Conservation (phyloP, 2,113 vertebrate species). For the Channa maculata region DNA sequence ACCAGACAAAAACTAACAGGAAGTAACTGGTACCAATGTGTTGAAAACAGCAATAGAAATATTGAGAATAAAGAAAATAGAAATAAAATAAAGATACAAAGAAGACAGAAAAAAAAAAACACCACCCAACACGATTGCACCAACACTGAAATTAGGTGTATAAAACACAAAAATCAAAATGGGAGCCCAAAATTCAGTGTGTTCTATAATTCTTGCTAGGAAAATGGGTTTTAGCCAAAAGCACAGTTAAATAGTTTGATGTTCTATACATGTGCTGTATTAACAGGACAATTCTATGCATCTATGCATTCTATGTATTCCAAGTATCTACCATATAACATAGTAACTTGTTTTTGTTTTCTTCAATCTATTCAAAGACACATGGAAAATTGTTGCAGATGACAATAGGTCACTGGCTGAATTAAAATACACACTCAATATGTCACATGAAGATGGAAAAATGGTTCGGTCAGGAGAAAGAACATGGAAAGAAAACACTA, state of each 20-base stretch:
- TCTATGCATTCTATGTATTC: no score
- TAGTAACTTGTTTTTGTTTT: not conserved
- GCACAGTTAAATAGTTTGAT: not conserved
- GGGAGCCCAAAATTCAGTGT: constrained; percentile 40
- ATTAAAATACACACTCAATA: constrained; percentile 41
- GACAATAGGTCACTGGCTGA: not conserved
- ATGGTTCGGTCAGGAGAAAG: constrained; percentile 38
- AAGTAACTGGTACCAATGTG: not conserved
- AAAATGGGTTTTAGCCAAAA: not conserved
- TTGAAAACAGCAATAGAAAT: not conserved
- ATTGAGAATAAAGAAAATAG: constrained; percentile 10
- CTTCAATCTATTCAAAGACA: not conserved
- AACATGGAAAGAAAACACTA: constrained; percentile 23
- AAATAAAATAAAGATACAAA: no score
- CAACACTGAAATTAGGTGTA: constrained; percentile 8
- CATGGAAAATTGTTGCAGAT: not conserved
- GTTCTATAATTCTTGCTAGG: constrained; percentile 18
- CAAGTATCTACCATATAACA: no score
- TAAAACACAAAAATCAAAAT: constrained; percentile 51
- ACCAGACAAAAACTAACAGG: constrained; percentile 12
- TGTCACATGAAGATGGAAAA: constrained; percentile 49
- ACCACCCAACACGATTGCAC: not conserved
- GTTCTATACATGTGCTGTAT: not conserved
- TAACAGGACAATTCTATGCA: no score
- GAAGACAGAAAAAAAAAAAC: not conserved